A percentile compares a stretch with the other conserved stretches of the same genome.
Evolutionary conservation across 2,888 invertebrate species (phyloP).

Genomic region (Cistogaster globosa): DNA sequence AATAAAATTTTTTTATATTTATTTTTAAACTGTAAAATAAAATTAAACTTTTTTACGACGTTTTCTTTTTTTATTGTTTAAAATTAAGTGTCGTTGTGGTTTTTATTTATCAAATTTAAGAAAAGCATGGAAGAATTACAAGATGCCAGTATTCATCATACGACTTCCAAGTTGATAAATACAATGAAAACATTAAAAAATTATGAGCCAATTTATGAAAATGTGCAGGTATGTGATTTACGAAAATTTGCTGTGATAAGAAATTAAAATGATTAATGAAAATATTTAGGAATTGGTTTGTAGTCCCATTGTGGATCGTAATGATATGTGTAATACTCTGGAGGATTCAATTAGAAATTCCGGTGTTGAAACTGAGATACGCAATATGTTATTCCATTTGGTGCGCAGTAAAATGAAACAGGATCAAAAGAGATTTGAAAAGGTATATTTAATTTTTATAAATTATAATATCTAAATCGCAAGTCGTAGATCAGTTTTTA

Average conservation of each 20-base stretch:
- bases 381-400: slow-evolving; percentile 93
- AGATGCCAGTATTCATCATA: slow-evolving; percentile 86
- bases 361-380: slow-evolving; percentile 91
- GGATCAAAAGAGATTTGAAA: slow-evolving; percentile 75
- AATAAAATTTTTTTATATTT: neutral
- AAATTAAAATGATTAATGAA: neutral
- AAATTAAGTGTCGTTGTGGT: slow-evolving; percentile 6
- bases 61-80: neutral
- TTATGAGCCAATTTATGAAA: slow-evolving; percentile 90
- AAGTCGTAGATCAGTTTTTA: no score
- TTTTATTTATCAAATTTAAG: neutral
- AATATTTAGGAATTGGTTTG: slow-evolving; percentile 88
- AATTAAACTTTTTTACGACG: neutral
- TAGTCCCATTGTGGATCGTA: slow-evolving; percentile 89
- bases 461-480: no score
- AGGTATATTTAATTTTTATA: slow-evolving; percentile 27
- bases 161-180: slow-evolving; percentile 90
- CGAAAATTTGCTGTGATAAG: neutral
- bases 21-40: neutral
- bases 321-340: slow-evolving; percentile 90
- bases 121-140: slow-evolving; percentile 81
- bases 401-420: slow-evolving; percentile 85
- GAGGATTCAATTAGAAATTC: slow-evolving; percentile 90
- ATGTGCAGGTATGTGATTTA: slow-evolving; percentile 87
- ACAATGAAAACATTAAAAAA: slow-evolving; percentile 90